Conservation (phyloP, 2,113 vertebrate genomes). For the Upupa epops region DNA sequence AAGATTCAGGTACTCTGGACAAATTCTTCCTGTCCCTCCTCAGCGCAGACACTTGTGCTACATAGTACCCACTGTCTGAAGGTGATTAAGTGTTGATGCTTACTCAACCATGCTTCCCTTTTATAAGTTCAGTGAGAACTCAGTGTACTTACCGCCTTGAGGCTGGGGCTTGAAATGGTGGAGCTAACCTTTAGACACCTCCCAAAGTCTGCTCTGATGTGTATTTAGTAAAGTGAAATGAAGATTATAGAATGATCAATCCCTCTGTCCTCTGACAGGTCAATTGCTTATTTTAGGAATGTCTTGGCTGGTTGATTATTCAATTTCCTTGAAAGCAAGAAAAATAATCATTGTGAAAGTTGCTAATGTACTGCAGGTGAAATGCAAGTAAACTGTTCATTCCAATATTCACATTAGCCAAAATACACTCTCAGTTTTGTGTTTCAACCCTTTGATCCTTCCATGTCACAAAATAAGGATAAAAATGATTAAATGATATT, state of each 20-base stretch:
- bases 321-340: conserved; percentile 68
- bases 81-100: not conserved
- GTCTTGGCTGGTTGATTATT: conserved; percentile 56
- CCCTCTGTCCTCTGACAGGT: not conserved
- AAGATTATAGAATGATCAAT: conserved; percentile 43
- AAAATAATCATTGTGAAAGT: conserved; percentile 64
- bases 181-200: conserved; percentile 16
- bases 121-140: not conserved
- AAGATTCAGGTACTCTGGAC: not conserved
- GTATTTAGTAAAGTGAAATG: conserved; percentile 41
- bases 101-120: not conserved
- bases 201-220: not conserved
- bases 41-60: not conserved
- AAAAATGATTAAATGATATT: conserved; percentile 50
- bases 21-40: not conserved
- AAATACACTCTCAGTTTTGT: not conserved
- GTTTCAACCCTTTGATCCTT: conserved; percentile 30
- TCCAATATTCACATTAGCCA: conserved; percentile 24
- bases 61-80: not conserved
- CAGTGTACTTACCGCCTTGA: not conserved
- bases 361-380: conserved; percentile 62
- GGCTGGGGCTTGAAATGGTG: not conserved
- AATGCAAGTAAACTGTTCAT: conserved; percentile 7
- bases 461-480: conserved; percentile 31
- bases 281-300: conserved; percentile 53